Evolutionary conservation across 2,888 invertebrate species (phyloP), one percentile per base, ranked within the genome.

Genomic region (Pandemis corylana): DNA sequence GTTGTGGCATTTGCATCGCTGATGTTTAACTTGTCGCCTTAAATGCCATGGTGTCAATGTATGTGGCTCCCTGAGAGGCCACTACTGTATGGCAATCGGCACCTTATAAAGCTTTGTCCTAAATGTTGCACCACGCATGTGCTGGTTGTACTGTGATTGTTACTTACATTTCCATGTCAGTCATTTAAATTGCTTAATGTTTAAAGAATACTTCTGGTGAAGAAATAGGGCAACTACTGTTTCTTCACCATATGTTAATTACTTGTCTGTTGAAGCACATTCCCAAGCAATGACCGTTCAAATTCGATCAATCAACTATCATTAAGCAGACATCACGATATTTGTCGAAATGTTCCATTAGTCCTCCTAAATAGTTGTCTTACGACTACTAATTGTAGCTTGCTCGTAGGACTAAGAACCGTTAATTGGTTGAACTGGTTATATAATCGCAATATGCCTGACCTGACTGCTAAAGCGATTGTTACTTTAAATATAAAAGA

Each of bases 301-400:
- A 61, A 28, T 68, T 44, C 46, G 53, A 68, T 68, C 68, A 64
- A 63, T 63, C 62, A 70, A 63, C 63, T 81, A 78, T 78, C 81
- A 83, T 83, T 77, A 78, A 81, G 77, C 76, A 73, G 73, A 69
- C 79, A 79, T 79, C 81, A 81, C 81, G 84, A 85, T 84, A 78
- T 82, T 78, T 85, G 84, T 83, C 79, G 81, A 84, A 84, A 84
- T 80, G 69, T 76, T 74, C 79, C 79, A 84, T 85, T 85, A 81
- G 82, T 79, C 83, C 84, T 79, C 83, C 83, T 84, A 82, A 84
- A 83, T 83, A 82, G 78, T 74, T 76, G 78, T 77, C 75, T 81
- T 74, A 81, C 82, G 80, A 81, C 80, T 82, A 76, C 76, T 84
- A 84, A 83, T 84, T 78, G 79, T 79, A 77, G 77, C 71, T 74